Percentiles rank a stretch among this genome's conserved stretches.
Evolutionary conservation across 2,888 invertebrate genomes (phyloP).

Genomic region (Steinernema scapterisci): DNA sequence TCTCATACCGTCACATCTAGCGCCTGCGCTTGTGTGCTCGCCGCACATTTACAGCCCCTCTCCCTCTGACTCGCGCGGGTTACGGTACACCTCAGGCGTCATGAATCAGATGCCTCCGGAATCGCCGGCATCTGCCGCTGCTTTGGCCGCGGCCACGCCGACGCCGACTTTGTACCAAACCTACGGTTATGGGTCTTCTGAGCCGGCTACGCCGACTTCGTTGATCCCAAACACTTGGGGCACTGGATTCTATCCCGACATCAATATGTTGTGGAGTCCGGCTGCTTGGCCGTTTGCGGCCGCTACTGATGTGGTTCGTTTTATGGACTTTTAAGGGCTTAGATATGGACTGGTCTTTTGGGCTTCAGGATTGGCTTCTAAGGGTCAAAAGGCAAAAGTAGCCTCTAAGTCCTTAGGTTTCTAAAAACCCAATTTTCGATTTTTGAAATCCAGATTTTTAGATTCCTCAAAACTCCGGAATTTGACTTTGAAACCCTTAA

Average conservation of each 20-base stretch:
- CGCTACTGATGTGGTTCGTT: slow-evolving; percentile 14
- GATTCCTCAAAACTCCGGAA: too few relatives aligned
- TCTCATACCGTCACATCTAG: background rate
- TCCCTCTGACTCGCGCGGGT: background rate
- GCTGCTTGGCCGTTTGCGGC: slow-evolving; percentile 4
- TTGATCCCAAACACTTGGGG: background rate
- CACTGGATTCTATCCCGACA: background rate
- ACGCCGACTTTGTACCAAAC: background rate
- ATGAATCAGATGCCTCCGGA: slow-evolving; percentile 23
- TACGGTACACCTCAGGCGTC: slow-evolving; percentile 5
- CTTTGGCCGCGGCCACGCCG: background rate
- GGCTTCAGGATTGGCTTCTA: too few relatives aligned
- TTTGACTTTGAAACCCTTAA: too few relatives aligned
- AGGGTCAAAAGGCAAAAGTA: too few relatives aligned
- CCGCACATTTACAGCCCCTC: background rate
- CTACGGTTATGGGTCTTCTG: background rate
- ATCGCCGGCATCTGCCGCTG: slow-evolving; percentile 13
- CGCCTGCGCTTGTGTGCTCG: background rate
- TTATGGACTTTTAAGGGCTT: background rate
- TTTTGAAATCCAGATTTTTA: too few relatives aligned
- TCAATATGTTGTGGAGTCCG: slow-evolving; percentile 26
- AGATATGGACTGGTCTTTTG: too few relatives aligned
- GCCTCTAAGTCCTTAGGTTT: too few relatives aligned
- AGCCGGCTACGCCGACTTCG: background rate
- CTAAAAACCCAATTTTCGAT: too few relatives aligned